Percentiles rank a stretch among this genome's conserved stretches.
These are phyloP conservation scores for Scaeva pyrastri DNA, from an alignment of 2,888 invertebrate species.

Conservation along the genomic window DNA sequence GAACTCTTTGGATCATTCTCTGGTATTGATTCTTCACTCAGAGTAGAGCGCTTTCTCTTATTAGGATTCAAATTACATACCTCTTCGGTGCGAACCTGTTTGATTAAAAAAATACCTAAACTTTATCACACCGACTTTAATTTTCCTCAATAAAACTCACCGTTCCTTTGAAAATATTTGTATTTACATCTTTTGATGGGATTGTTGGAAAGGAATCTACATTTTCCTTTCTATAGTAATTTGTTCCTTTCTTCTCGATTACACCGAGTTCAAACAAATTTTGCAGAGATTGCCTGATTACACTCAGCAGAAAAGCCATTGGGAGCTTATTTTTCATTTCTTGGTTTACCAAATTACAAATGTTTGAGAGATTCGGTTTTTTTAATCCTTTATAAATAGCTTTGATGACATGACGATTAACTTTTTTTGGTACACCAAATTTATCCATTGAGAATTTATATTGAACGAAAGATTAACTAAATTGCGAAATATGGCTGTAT, in stretches of 20 bases:
- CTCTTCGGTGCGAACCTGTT: neutral
- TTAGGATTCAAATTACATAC: slow-evolving; percentile 21
- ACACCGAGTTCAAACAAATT: slow-evolving; percentile 31
- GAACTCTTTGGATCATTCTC: slow-evolving; percentile 25
- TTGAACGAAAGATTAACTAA: neutral
- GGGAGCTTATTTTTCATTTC: slow-evolving; percentile 40
- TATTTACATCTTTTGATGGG: neutral
- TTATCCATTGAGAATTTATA: slow-evolving; percentile 77
- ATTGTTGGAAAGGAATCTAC: neutral
- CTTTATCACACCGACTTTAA: neutral
- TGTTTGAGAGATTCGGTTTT: neutral
- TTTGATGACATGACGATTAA: slow-evolving; percentile 79
- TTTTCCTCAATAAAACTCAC: neutral
- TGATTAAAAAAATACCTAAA: neutral
- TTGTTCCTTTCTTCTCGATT: neutral
- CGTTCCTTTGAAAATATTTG: neutral
- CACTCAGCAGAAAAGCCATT: neutral
- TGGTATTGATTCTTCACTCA: slow-evolving; percentile 31
- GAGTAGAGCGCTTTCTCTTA: neutral
- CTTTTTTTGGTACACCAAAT: slow-evolving; percentile 78
- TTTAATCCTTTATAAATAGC: slow-evolving; percentile 67
- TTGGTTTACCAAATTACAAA: neutral
- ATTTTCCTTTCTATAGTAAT: neutral
- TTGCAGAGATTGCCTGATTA: slow-evolving; percentile 14
- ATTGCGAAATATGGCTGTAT: neutral